Base-by-base conservation (phyloP, 2,888 invertebrate species). In the Drosophila dives region DNA sequence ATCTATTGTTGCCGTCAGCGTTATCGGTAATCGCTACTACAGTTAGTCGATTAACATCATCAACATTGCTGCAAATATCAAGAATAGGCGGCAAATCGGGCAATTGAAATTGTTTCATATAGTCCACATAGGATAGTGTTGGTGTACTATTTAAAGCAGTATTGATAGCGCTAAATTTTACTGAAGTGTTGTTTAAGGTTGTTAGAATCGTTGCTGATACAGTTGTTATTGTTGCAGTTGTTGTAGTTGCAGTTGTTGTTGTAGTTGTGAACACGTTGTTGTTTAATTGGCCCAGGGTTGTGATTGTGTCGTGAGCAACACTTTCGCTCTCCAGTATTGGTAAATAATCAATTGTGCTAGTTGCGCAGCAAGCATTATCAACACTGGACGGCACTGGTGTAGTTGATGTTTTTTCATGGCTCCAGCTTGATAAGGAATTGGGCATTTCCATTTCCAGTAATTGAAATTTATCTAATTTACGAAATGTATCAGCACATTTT, bases 61-160 rank as follows among this genome's bases (percentile, higher is more conserved):
- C 36, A 17, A 26, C 54, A 48, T 40, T 15, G 23, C 45, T 73
- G 11, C 70, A 55, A 4, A 86, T 60, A 36, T 74, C 72, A 15
- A 80, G 49, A 50, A 82, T 81, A 40, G 82, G 76, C 12, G 86
- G 81, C 36, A 81, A 71, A 45, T 86, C 84, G 20, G 85, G 81
- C 45, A 90, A 60, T 10, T 85, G 82, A 70, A 89, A 89, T 60
- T 85, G 73, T 66, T 89, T 90, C 77, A 91, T 83, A 64, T 91
- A 91, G 45, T 91, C 90, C 23, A 69, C 60, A 64, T 83, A 89
- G 4, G 87, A 77, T 11, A 77, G 58, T 7, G 74, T 62, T 61
- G 81, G 75, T 56, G 45, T 34, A 59, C 53, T 53, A 45, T 2
- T 45, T 23, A 8, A 15, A 45, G 48, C 55, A 29, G 12, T 17